Base-by-base conservation (phyloP, 2,797 vertebrate species). In the Oceanodroma leucorhoa region DNA sequence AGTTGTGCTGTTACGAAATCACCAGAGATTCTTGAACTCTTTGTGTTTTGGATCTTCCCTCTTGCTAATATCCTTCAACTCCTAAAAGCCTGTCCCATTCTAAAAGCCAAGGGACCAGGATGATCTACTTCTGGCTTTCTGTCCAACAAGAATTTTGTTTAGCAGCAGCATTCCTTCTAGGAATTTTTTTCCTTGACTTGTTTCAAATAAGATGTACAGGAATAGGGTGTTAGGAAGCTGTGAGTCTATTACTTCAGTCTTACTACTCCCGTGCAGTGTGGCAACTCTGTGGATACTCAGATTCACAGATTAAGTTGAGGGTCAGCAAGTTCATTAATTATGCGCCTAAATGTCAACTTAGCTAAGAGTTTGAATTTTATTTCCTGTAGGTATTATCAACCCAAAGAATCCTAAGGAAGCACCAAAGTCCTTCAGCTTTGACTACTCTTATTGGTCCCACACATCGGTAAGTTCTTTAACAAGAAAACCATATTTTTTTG, bases 391-490 rank as follows among this genome's bases (percentile, higher is more conserved):
- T 98, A 99, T 99, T 98, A 70, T 98, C 93, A 99, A 99, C 97
- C 99, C 99, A 97, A 99, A 99, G 98, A 99, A 99, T 92, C 99
- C 99, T 91, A 99, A 99, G 97, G 99, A 99, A 98, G 98, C 99
- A 95, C 98, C 99, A 91, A 99, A 99, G 98, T 99, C 98, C 85
- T 99, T 99, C 98, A 99, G 99, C 98, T 99, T 99, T 92, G 99
- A 99, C 98, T 99, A 99, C 92, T 99, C 99, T 29, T 99, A 99
- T 29, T 99, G 99, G 99, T 99, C 99, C 65, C 99, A 99, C 96
- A 99, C 99, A 62, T 98, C 99, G 91, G 99, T 99, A 97, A 99
- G 98, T 94, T 67, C 27, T 90, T 86, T 29, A n/a, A 27, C 34
- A 61, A 41, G 61, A 45, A 43, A 71, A n/a, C 10, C 1, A 1